Base-by-base conservation (phyloP, 2,797 vertebrate genomes). In the Acropternis orthonyx region DNA sequence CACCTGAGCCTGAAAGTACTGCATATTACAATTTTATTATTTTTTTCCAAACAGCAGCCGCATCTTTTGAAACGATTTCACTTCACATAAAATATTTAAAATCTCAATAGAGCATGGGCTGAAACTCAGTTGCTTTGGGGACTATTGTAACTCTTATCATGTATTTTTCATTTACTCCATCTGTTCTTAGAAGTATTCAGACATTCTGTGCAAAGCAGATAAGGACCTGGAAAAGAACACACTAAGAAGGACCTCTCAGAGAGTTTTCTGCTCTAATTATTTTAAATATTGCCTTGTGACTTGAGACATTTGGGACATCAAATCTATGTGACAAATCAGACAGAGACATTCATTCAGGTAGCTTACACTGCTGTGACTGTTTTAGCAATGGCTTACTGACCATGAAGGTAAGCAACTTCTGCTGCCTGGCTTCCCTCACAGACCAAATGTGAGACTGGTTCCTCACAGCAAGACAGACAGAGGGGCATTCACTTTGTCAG, bases 1-100 rank as follows among this genome's bases (percentile, higher is more conserved):
- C 24, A 52, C 23, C 80, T 49, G 52, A 88, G 54, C 8, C 58
- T 90, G 46, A 81, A 92, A 75, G 27, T 78, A 69, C 20, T 65
- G 34, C 21, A 61, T 72, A 72, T 71, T 76, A 22, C 41, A 41
- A 41, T 19, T 37, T 19, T 37, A 37, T 30, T 65, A 30, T 52
- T 44, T 39, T 43, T 34, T 32, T 36, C 4, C 37, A 52, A 81
- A 56, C 4, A 81, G 22, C 10, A 86, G 23, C 4, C 22, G 8
- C 55, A 48, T 63, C 30, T 88, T 90, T 84, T 72, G 44, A 86
- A 85, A 94, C 10, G 49, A 30, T 65, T 89, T 74, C n/a, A 26
- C 9, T 69, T 86, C 54, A 75, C 32, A 94, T 88, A 58, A 91
- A 96, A 85, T 96, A 92, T 91, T 95, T 80, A 88, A 85, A 58